Evolutionary conservation across 2,797 vertebrate genomes (phyloP).

Genomic region (Buphagus erythrorhynchus): DNA sequence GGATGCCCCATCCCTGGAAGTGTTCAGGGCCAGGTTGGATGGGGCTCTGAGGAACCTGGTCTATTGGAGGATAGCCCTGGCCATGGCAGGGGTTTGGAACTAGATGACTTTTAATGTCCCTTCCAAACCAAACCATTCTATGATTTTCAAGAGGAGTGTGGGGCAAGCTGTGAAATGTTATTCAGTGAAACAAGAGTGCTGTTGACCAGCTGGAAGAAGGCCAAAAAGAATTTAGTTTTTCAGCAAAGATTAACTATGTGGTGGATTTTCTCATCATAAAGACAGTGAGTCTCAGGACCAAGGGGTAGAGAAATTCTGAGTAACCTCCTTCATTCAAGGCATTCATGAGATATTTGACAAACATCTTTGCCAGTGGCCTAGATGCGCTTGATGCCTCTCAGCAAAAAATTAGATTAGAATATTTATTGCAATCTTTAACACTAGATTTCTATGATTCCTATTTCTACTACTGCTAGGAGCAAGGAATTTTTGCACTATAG

Average conservation of each 20-base stretch:
- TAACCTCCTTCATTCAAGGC: not conserved
- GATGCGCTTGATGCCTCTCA: not conserved
- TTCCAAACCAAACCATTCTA: not conserved
- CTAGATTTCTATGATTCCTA: not conserved
- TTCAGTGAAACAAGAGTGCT: not conserved
- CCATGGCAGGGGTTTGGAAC: not conserved
- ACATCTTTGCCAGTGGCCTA: not conserved
- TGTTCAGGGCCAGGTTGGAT: not conserved
- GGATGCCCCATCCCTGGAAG: not conserved
- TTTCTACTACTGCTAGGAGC: not conserved
- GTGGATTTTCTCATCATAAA: not conserved
- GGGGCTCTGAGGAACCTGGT: not conserved
- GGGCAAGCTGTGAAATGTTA: not conserved
- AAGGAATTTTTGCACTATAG: not conserved
- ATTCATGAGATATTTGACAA: not conserved
- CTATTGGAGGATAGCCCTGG: not conserved
- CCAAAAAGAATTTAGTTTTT: not conserved
- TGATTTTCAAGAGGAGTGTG: fast-evolving
- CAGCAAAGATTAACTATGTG: not conserved
- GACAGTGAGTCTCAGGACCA: not conserved
- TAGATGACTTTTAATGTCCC: not conserved
- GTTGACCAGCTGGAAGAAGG: not conserved
- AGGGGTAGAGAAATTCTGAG: not conserved
- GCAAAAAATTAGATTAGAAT: not conserved
- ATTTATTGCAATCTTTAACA: not conserved